Base-by-base conservation (phyloP, 2,888 invertebrate genomes). In the Tholera decimalis region DNA sequence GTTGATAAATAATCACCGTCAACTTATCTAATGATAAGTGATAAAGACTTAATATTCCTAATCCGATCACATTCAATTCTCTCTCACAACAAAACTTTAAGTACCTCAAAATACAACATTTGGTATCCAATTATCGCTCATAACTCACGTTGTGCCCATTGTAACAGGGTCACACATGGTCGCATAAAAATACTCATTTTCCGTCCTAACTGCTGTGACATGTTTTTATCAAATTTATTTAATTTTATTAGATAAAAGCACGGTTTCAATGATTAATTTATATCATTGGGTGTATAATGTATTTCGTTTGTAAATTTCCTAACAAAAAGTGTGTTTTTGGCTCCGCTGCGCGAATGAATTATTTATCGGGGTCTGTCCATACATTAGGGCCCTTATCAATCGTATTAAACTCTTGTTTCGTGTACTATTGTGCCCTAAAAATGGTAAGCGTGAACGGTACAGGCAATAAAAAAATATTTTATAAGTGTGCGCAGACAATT, bases 361-460 rank as follows among this genome's bases (percentile, higher is more conserved):
- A 93, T 93, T 91, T 89, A 92, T 92, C 57, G 71, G 67, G 77
- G 73, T 65, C 80, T 74, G 58, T 37, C 77, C 59, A 70, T 65
- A 75, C 65, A 76, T 79, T 77, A 74, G 71, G 70, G 77, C 66
- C 82, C 84, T 84, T 88, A 87, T 84, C 75, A 73, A 85, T 80
- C 79, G 72, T 73, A 75, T 82, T 80, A 83, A 86, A 53, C 72
- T 70, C 59, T 77, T 76, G 84, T 85, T 82, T 80, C 77, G 73
- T 65, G 68, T 82, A 87, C 87, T 83, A 91, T 93, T 93, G 90
- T 92, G 90, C 82, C 89, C 88, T 91, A 90, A 92, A 92, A 93
- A 90, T 92, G 89, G 88, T 68, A 82, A 74, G 85, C 83, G 79
- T 82, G 80, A 83, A 83, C 84, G 80, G 20, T 33, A n/a, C 72